Evolutionary conservation across 2,797 vertebrate genomes (phyloP), one percentile per base, ranked within the genome.

Genomic region (Lagorchestes hirsutus): DNA sequence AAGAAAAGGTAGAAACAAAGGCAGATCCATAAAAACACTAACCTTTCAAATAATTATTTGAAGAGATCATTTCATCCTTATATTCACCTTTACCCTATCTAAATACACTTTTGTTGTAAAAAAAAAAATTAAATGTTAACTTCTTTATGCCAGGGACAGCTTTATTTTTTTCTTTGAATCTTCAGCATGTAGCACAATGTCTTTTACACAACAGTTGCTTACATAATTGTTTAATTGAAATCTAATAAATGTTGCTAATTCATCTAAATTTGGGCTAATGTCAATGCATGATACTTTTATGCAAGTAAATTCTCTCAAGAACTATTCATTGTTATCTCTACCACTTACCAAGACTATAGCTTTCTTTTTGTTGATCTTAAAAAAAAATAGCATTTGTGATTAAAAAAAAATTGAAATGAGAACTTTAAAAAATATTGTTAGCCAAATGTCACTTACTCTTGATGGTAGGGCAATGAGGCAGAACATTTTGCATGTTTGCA

Each of bases 401-500:
- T 12, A 14, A 54, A 90, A 90, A 97, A 98, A 97, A 56, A 95
- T 93, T 55, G 67, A 95, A 98, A 98, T 98, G 97, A 98, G 97
- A 96, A 97, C 91, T 98, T 97, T 97, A 97, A 91, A 95, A 96
- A 96, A 94, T 98, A 97, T 92, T 98, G 96, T 98, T 98, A 97
- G 82, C 40, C 96, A 98, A 98, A 98, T 98, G 96, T 97, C 97
- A 98, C 96, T 98, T 98, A 96, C 96, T 98, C 97, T 98, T 98
- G 96, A 97, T 97, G 96, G 96, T 96, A 95, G 97, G 94, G 95
- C 97, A 98, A 97, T 96, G 97, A 98, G 97, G 98, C 96, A 98
- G 97, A 98, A 98, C 96, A 92, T 98, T 98, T 98, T 97, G 95
- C 95, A 95, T 98, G 97, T 98, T 98, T 98, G 97, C 98, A 98